phyloP scores from a whole-genome alignment of 2,888 invertebrate genomes.

The Margaritifera margaritifera region DNA sequence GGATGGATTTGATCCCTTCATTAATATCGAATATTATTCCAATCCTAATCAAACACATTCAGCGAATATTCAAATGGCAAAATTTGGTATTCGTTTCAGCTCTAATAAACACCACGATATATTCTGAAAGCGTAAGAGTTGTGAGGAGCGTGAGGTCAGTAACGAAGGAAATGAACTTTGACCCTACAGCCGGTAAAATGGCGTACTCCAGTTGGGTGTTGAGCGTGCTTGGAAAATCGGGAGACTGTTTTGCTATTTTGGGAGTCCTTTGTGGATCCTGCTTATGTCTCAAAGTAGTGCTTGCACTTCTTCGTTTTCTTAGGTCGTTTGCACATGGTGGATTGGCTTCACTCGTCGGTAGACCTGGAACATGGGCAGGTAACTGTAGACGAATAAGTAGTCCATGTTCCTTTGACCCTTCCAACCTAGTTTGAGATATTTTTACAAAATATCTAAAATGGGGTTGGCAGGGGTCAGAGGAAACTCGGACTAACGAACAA shows the following conservation, averaged over 20 bases:
- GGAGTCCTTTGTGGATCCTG: slow-evolving; percentile 25
- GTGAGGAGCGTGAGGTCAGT: no score
- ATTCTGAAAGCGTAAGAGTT: no score
- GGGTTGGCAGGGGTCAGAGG: background rate
- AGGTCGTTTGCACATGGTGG: slow-evolving; percentile 44
- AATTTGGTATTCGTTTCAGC: no score
- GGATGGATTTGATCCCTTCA: no score
- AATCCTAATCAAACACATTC: no score
- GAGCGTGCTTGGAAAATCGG: slow-evolving; percentile 19
- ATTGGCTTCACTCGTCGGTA: slow-evolving; percentile 77
- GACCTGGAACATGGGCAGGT: slow-evolving; percentile 88
- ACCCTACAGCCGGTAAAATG: slow-evolving; percentile 12
- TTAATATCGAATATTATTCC: no score
- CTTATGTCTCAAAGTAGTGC: slow-evolving; percentile 30
- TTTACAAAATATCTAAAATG: background rate
- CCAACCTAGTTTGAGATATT: no score
- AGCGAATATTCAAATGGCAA: no score
- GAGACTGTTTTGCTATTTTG: slow-evolving; percentile 25
- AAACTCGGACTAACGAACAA: background rate
- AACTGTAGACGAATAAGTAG: slow-evolving; percentile 72
- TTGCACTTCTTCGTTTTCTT: slow-evolving; percentile 31
- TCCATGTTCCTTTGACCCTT: no score
- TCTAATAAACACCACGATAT: no score
- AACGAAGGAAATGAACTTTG: background rate
- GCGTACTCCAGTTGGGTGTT: slow-evolving; percentile 17